Conservation (phyloP, 2,113 vertebrate genomes). For the Nansenia antarctica region DNA sequence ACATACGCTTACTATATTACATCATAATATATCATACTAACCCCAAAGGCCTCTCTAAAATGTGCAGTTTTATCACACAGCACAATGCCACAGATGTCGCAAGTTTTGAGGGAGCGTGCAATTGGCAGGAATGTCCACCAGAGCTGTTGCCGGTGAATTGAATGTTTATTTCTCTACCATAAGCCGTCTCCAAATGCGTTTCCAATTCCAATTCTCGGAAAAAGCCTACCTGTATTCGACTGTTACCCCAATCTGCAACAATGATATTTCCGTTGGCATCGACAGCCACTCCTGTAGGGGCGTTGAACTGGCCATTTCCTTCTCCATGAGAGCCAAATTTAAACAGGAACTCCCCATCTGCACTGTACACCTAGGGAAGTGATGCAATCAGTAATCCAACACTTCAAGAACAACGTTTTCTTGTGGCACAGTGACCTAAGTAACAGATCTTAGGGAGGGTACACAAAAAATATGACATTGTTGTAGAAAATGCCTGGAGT, state of each 20-base stretch:
- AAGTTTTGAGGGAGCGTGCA: no score
- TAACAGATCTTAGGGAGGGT: background rate
- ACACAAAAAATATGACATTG: no score
- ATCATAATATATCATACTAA: no score
- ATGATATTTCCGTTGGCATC: constrained; percentile 96
- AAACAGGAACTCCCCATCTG: constrained; percentile 95
- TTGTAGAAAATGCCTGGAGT: background rate
- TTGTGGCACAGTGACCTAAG: background rate
- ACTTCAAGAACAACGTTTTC: background rate
- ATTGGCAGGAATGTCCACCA: no score
- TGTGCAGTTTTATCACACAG: no score
- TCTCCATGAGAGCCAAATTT: constrained; percentile 98
- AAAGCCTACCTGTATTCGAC: constrained; percentile 98
- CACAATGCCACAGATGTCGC: no score
- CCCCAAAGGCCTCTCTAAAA: constrained; percentile 3
- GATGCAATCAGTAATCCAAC: constrained; percentile 11
- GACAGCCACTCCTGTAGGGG: constrained; percentile 92
- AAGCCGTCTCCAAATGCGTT: no score
- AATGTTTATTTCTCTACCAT: no score
- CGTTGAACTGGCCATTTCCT: constrained; percentile 96
- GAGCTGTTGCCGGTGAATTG: no score
- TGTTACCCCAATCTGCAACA: constrained; percentile 97
- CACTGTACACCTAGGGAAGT: constrained; percentile 85
- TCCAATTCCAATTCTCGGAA: no score
- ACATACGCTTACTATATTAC: no score